A percentile compares a stretch with the other conserved stretches of the same genome.
phyloP scores from a whole-genome alignment of 2,797 vertebrate species.

The Malacoraja senta region DNA sequence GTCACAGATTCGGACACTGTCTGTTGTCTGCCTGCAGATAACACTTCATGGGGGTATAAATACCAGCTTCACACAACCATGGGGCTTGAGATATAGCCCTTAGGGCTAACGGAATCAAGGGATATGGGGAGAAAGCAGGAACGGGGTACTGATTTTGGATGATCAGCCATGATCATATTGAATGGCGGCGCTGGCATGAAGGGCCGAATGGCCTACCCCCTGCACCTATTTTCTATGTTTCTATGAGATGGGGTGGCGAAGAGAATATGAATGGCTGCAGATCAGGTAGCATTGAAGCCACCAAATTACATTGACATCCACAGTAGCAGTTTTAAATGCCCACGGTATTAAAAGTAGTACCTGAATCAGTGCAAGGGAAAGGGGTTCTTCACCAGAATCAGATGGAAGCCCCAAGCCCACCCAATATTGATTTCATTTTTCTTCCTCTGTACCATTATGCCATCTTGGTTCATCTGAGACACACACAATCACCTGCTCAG shows the following conservation, averaged over 20 bases:
- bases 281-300: background rate
- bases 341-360: background rate
- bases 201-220: no score
- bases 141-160: no score
- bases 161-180: no score
- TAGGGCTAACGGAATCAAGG: no score
- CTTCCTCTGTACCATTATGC: background rate
- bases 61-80: slow-evolving; percentile 10
- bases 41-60: background rate
- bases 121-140: no score
- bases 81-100: no score
- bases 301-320: background rate
- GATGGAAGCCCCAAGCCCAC: background rate
- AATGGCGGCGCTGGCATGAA: no score
- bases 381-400: background rate
- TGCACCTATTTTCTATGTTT: no score
- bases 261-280: no score
- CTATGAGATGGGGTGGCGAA: no score
- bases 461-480: background rate
- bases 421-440: background rate
- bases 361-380: background rate
- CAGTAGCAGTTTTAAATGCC: background rate
- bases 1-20: background rate
- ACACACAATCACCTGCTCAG: background rate
- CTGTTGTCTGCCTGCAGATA: background rate